A percentile compares a stretch with the other conserved stretches of the same genome.
These are phyloP conservation scores for Eupithecia tripunctaria DNA, from an alignment of 2,888 invertebrate species.

Conservation along the genomic window DNA sequence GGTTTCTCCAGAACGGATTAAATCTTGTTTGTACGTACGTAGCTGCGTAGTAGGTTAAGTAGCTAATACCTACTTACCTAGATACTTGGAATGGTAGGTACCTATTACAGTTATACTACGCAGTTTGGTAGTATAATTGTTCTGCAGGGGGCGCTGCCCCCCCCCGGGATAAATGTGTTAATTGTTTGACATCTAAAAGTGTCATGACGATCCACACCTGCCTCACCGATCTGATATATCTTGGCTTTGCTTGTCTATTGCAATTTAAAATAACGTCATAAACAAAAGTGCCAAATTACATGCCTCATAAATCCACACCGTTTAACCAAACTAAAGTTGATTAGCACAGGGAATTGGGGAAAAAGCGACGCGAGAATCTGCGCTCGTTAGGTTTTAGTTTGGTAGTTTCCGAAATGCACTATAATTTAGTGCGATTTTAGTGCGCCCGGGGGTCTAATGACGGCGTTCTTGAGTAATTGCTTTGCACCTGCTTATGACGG, in stretches of 20 bases:
- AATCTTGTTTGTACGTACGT: no score
- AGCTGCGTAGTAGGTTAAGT: no score
- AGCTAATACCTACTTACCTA: no score
- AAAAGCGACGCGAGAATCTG: slow-evolving; percentile 24
- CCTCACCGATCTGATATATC: not conserved
- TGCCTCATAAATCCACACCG: not conserved
- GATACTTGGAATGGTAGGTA: no score
- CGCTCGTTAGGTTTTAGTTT: slow-evolving; percentile 30
- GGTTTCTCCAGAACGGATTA: no score
- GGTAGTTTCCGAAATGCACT: slow-evolving; percentile 24
- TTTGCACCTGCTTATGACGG: slow-evolving; percentile 1
- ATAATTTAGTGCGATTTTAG: slow-evolving; percentile 29
- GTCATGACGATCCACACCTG: not conserved
- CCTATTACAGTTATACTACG: no score
- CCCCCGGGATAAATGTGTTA: not conserved
- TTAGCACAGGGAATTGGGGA: slow-evolving; percentile 30
- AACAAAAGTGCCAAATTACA: not conserved
- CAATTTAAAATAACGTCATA: not conserved
- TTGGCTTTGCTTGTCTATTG: not conserved
- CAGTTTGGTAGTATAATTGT: no score
- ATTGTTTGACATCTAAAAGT: no score
- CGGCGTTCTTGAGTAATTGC: slow-evolving; percentile 4
- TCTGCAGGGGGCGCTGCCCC: no score
- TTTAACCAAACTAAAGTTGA: slow-evolving; percentile 16
- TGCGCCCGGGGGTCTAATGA: slow-evolving; percentile 28